Base-by-base conservation (phyloP, 2,888 invertebrate species). In the Thymelicus sylvestris region DNA sequence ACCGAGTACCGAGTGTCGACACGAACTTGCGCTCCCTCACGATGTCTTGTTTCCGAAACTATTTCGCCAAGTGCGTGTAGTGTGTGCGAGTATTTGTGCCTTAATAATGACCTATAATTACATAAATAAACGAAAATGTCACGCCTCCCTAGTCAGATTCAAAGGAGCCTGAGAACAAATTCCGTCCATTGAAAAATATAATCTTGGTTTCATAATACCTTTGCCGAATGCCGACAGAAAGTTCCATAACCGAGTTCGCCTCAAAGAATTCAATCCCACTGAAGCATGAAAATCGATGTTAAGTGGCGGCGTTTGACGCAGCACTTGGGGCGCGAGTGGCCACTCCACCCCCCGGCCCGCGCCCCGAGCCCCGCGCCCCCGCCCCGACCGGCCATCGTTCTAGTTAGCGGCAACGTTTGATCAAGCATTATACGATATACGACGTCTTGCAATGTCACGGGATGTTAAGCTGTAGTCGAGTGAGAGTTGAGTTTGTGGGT, bases 271-370 rank as follows among this genome's bases (percentile, higher is more conserved):
- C 19, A 55, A 55, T 55, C 38, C 50, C 63, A 50, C n/a, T 63
- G 47, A 63, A 48, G 48, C 50, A 31, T 64, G 64, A 64, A 52
- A 64, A 64, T 64, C 64, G 64, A 64, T 52, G 64, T 64, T 50
- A 64, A 64, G 52, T 50, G 52, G 59, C 38, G 50, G n/a, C 64
- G 64, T 64, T 64, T 64, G 52, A 64, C 64, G 64, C 64, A 63
- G 63, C 63, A 63, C 48, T 57, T 7, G 52, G 24, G 57, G 24
- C 7, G 19, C 48, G 47, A 63, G 62, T 62, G 48, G 62, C 62
- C 48, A 13, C 62, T 63, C 24, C 8, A 1, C 10, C 12, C 55
- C 24, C 7, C 24, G 8, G 0, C 19, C 24, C 55, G 6, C 31
- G 7, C 31, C 31, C 57, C 31, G 31, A 5, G 12, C 57, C 31